These are phyloP conservation scores for Eutrigla gurnardus DNA, from an alignment of 2,797 vertebrate species.

Conservation along the genomic window DNA sequence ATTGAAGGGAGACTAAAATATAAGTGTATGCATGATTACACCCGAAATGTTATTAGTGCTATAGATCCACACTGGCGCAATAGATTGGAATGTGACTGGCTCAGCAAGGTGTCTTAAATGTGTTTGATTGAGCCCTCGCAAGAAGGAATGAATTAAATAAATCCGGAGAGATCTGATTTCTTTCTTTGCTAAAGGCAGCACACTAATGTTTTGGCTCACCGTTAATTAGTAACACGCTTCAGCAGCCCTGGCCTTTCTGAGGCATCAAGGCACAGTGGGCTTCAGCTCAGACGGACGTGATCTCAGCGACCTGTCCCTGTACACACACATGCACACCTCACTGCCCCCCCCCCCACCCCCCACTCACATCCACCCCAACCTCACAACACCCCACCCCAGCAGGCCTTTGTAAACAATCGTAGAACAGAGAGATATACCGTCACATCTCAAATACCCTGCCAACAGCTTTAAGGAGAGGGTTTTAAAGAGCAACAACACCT, in stretches of 20 bases:
- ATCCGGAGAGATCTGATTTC: conserved; percentile 64
- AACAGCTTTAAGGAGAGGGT: conserved; percentile 15
- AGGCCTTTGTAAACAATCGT: conserved; percentile 45
- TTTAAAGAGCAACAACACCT: conserved; percentile 38
- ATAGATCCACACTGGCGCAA: conserved; percentile 74
- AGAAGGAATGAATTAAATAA: conserved; percentile 54
- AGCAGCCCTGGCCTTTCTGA: conserved; percentile 68
- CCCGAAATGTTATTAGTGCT: conserved; percentile 88
- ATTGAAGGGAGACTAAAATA: conserved; percentile 82
- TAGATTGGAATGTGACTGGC: conserved; percentile 77
- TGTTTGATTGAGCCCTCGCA: conserved; percentile 71
- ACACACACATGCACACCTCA: conserved; percentile 22
- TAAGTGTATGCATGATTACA: conserved; percentile 91
- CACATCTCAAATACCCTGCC: conserved; percentile 20
- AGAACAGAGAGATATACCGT: conserved; percentile 21
- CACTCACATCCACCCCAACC: conserved; percentile 12
- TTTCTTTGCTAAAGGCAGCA: conserved; percentile 63
- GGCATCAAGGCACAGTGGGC: conserved; percentile 63
- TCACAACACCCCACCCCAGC: conserved; percentile 16
- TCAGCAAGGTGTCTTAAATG: conserved; percentile 80
- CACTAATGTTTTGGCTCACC: conserved; percentile 60
- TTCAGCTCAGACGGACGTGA: conserved; percentile 57
- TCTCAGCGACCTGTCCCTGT: conserved; percentile 32
- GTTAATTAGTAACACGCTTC: conserved; percentile 76
- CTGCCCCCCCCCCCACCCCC: conserved; percentile 37